phyloP scores from a whole-genome alignment of 2,113 vertebrate species.

The Coracopsis vasa region DNA sequence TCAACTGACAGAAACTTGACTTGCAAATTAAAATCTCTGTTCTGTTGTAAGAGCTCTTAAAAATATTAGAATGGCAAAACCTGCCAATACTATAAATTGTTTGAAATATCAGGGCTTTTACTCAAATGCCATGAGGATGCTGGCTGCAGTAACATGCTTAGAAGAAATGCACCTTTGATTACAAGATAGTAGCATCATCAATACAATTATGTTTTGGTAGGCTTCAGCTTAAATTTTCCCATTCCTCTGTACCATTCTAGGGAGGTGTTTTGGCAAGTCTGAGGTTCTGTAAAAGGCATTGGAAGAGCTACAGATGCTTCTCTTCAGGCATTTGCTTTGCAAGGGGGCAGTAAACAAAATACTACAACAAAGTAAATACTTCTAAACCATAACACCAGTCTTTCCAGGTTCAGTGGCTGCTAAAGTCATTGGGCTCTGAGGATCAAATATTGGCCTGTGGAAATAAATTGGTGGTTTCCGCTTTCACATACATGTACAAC shows the following conservation, averaged over 20 bases:
- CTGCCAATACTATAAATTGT: background rate
- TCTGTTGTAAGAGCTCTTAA: background rate
- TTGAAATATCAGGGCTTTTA: background rate
- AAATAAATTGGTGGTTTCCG: background rate
- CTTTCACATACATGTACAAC: accelerated
- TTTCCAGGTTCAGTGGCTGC: background rate
- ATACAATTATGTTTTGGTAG: background rate
- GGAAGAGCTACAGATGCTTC: background rate
- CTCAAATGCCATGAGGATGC: background rate
- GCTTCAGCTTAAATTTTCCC: background rate
- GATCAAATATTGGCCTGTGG: background rate
- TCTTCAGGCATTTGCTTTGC: background rate
- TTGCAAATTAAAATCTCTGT: background rate
- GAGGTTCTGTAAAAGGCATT: background rate
- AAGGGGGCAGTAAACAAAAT: background rate
- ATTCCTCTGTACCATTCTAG: background rate
- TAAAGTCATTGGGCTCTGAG: background rate
- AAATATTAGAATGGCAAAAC: background rate
- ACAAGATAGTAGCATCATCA: background rate
- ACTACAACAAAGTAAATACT: background rate
- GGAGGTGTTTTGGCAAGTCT: background rate
- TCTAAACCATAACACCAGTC: background rate
- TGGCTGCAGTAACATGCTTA: background rate
- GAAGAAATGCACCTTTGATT: background rate
- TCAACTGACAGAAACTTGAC: background rate